Evolutionary conservation across 2,888 invertebrate species (phyloP).

Genomic region (Allolobophora icterica): DNA sequence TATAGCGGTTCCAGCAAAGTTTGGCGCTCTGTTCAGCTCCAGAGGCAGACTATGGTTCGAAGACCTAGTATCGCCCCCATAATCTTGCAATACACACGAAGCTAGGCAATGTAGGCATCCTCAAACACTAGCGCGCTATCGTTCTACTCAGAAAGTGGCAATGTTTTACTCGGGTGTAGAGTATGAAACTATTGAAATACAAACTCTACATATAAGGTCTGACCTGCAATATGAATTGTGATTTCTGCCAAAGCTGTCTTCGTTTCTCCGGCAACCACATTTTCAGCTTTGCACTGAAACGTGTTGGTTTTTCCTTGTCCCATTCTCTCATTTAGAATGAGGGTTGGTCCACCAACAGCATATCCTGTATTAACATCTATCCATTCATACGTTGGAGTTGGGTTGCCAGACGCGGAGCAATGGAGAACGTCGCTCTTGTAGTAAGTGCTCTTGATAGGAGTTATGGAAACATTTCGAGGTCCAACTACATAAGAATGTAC

Average conservation of each 20-base stretch:
- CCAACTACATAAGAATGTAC: not conserved
- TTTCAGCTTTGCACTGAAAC: not conserved
- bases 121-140: too few species aligned
- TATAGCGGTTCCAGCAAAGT: too few species aligned
- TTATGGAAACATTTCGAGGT: not conserved
- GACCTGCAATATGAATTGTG: not conserved
- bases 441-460: not conserved
- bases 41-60: too few species aligned
- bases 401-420: not conserved
- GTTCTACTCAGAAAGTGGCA: too few species aligned
- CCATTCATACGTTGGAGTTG: not conserved
- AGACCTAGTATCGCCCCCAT: too few species aligned
- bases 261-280: not conserved
- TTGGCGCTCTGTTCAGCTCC: too few species aligned
- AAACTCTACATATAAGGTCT: too few species aligned
- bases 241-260: not conserved
- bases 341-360: not conserved
- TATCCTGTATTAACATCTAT: not conserved
- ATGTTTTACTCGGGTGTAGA: too few species aligned
- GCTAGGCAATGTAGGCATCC: too few species aligned
- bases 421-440: not conserved
- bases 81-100: too few species aligned
- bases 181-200: too few species aligned
- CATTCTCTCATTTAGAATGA: not conserved
- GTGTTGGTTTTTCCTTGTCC: not conserved